Conservation (phyloP, 2,797 vertebrate genomes). For the Pangasius krempfi region DNA sequence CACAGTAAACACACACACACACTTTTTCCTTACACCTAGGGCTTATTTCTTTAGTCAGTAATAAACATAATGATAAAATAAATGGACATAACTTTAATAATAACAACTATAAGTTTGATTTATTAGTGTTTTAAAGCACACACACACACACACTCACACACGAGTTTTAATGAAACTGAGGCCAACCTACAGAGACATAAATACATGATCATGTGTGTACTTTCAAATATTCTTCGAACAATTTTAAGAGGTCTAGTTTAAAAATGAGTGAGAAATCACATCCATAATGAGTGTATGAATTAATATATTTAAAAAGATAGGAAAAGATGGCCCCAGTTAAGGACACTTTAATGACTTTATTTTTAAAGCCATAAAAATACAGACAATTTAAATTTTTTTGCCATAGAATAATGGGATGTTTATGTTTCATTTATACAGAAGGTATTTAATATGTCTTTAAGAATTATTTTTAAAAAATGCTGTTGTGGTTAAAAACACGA, state of each 20-base stretch:
- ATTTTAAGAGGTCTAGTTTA: background rate
- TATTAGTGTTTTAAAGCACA: background rate
- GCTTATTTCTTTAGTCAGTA: background rate
- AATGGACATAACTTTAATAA: background rate
- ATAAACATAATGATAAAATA: background rate
- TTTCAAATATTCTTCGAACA: background rate
- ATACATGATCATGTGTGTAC: background rate
- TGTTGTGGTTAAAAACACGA: background rate
- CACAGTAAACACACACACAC: slow-evolving; percentile 28
- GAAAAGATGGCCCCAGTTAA: background rate
- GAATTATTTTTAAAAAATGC: background rate
- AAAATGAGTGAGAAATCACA: background rate
- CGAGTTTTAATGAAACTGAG: background rate
- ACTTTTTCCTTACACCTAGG: background rate
- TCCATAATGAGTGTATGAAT: background rate
- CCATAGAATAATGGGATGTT: background rate
- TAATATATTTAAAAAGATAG: background rate
- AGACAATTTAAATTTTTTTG: background rate
- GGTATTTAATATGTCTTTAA: background rate
- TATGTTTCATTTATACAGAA: background rate
- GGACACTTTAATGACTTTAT: background rate
- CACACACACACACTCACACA: slow-evolving; percentile 4
- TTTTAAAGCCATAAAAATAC: background rate
- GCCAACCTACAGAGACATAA: background rate
- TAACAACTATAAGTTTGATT: background rate